Evolutionary conservation across 2,113 vertebrate genomes (phyloP).

Genomic region (Melanerpes aurifrons): DNA sequence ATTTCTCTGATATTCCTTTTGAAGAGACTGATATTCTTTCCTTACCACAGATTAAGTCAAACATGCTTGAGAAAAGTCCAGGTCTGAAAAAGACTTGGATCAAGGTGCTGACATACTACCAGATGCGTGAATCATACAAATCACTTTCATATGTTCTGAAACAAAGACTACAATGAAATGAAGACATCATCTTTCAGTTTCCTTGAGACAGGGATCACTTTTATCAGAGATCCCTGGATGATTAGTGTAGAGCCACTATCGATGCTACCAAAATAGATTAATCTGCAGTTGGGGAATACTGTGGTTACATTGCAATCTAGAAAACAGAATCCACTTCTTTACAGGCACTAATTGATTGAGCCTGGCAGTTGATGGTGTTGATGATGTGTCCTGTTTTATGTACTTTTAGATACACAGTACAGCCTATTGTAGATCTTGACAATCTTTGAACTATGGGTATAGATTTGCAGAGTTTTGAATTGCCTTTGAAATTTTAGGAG

Average conservation of each 20-base stretch:
- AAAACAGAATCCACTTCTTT: not conserved
- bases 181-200: not conserved
- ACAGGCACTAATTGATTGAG: not conserved
- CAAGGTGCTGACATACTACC: not conserved
- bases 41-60: not conserved
- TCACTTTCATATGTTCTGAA: slow-evolving; percentile 4
- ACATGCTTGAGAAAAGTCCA: slow-evolving; percentile 29
- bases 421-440: not conserved
- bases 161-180: not conserved
- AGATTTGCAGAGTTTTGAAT: slow-evolving; percentile 3
- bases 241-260: not conserved
- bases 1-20: not conserved
- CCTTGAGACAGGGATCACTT: not conserved
- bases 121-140: slow-evolving; percentile 34
- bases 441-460: not conserved
- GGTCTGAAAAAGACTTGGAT: slow-evolving; percentile 23
- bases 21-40: not conserved
- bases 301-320: not conserved
- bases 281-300: not conserved
- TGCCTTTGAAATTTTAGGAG: not conserved
- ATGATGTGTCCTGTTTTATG: not conserved
- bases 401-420: not conserved
- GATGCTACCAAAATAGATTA: not conserved
- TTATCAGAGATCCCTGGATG: not conserved
- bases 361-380: not conserved